A percentile compares a stretch with the other conserved stretches of the same genome.
phyloP scores from a whole-genome alignment of 2,113 vertebrate genomes.

The Apodemus sylvaticus region DNA sequence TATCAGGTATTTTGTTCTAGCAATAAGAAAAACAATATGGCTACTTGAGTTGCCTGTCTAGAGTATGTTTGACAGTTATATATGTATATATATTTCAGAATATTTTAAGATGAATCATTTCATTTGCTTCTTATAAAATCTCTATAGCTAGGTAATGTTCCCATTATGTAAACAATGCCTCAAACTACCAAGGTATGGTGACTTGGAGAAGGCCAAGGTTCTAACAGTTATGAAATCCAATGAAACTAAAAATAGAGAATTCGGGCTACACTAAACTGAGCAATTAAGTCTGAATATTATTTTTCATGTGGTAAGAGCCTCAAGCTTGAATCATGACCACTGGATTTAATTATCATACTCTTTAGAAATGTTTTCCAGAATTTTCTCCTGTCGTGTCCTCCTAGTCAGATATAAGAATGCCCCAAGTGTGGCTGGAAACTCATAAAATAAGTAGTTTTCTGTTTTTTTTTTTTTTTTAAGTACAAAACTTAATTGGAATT shows the following conservation, averaged over 20 bases:
- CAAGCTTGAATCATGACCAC: neutral
- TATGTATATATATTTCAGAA: neutral
- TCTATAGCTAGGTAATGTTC: neutral
- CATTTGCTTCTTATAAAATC: neutral
- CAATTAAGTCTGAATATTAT: neutral
- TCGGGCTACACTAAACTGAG: neutral
- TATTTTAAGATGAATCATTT: constrained; percentile 10
- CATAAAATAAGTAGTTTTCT: neutral
- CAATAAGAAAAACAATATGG: neutral
- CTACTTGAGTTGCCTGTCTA: neutral
- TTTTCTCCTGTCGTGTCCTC: neutral
- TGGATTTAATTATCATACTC: constrained; percentile 27
- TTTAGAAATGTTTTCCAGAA: constrained; percentile 29
- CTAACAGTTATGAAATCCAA: neutral
- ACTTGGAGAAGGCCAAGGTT: neutral
- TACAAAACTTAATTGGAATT: constrained; percentile 22
- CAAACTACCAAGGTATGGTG: neutral
- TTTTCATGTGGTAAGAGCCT: constrained; percentile 21
- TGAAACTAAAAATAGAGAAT: neutral
- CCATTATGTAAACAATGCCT: neutral
- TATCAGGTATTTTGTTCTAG: neutral
- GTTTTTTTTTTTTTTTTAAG: neutral
- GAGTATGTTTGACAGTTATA: neutral
- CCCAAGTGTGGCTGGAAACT: neutral
- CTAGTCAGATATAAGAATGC: neutral